Percentiles rank a stretch among this genome's conserved stretches.
phyloP scores from a whole-genome alignment of 2,113 vertebrate genomes.

The Alectura lathami region DNA sequence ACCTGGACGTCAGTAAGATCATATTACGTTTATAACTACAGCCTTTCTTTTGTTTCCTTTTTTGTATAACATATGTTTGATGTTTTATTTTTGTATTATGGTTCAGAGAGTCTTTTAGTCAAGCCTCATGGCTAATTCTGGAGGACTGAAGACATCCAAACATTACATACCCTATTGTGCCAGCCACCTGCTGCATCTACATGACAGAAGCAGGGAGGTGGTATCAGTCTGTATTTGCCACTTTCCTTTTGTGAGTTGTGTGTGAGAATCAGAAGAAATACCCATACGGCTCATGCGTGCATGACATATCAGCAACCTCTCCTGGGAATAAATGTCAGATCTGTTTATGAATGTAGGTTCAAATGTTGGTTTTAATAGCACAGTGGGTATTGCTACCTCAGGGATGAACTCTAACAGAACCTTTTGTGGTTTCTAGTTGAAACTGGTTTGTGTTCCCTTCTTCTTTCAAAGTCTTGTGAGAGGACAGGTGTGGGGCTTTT shows the following conservation, averaged over 20 bases:
- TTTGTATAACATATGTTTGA: conserved; percentile 23
- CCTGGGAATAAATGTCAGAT: conserved; percentile 23
- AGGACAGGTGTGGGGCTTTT: not conserved
- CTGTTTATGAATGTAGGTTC: not conserved
- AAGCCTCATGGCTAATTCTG: conserved; percentile 58
- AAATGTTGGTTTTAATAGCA: not conserved
- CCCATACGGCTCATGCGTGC: not conserved
- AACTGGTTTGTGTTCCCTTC: conserved; percentile 1
- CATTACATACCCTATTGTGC: not conserved
- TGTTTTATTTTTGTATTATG: conserved; percentile 65
- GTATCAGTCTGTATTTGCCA: not conserved
- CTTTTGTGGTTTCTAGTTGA: not conserved
- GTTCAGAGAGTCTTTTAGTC: conserved; percentile 11
- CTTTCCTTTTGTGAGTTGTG: not conserved
- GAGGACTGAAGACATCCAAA: conserved; percentile 32
- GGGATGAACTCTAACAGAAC: not conserved
- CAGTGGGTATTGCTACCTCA: not conserved
- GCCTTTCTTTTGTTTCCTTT: conserved; percentile 62
- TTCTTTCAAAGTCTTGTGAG: not conserved
- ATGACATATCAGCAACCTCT: not conserved
- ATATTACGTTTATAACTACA: conserved; percentile 1
- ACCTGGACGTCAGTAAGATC: conserved; percentile 35
- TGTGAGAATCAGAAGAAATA: conserved; percentile 19
- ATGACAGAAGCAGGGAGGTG: conserved; percentile 19
- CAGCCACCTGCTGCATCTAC: conserved; percentile 55